phyloP scores from a whole-genome alignment of 2,113 vertebrate genomes.

The Amazona guildingii region DNA sequence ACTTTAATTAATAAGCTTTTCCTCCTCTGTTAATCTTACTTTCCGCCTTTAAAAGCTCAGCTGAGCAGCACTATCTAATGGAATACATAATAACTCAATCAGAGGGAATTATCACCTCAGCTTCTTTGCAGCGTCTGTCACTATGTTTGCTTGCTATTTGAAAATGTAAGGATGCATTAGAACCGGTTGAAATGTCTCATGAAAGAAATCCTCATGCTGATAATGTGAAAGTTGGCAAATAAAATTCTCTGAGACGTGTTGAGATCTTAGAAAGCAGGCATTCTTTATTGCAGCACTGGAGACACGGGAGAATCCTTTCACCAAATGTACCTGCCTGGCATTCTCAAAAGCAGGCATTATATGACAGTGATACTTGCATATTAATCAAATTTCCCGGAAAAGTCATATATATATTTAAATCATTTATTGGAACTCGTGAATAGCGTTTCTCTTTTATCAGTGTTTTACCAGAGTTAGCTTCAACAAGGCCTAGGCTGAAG shows the following conservation, averaged over 20 bases:
- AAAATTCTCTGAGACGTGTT: background rate
- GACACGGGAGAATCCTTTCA: background rate
- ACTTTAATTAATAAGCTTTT: slow-evolving; percentile 18
- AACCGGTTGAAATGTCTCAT: background rate
- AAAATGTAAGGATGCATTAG: background rate
- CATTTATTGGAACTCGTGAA: background rate
- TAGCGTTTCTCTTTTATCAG: background rate
- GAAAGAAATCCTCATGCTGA: background rate
- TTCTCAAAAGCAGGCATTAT: background rate
- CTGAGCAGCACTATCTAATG: background rate
- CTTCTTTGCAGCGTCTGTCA: background rate
- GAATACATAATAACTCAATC: background rate
- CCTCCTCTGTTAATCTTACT: background rate
- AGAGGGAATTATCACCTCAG: background rate
- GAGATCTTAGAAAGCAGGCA: background rate
- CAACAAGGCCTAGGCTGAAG: background rate
- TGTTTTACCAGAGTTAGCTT: background rate
- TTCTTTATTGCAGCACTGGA: background rate
- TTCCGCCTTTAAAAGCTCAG: background rate
- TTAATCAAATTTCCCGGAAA: background rate
- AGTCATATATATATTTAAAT: background rate
- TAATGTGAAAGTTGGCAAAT: background rate
- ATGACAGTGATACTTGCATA: background rate
- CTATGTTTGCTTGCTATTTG: background rate
- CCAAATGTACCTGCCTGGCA: background rate